Conservation (phyloP, 2,113 vertebrate genomes). For the Dendropsophus ebraccatus region DNA sequence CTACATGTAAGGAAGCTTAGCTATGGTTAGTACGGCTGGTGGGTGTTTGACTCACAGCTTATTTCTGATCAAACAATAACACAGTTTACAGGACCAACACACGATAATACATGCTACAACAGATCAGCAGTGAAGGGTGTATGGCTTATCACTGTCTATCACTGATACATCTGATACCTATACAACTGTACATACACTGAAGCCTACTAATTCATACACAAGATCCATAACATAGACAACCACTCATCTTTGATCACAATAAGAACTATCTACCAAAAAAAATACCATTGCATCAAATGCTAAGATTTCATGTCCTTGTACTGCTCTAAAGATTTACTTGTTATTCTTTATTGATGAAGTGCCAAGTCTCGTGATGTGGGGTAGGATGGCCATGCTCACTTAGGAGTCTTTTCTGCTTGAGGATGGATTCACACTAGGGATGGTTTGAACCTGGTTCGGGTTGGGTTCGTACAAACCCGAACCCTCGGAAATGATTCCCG, state of each 20-base stretch:
- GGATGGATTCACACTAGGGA: too few species aligned
- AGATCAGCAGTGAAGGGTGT: neutral
- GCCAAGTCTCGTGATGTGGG: too few species aligned
- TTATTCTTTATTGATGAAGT: too few species aligned
- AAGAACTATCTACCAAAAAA: neutral
- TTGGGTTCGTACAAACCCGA: too few species aligned
- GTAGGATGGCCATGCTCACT: too few species aligned
- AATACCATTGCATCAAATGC: neutral
- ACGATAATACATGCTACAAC: neutral
- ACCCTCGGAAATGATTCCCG: too few species aligned
- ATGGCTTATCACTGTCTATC: neutral
- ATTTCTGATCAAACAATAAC: neutral
- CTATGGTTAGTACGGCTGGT: neutral
- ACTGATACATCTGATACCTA: too few species aligned
- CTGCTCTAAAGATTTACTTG: too few species aligned
- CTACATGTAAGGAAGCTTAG: conserved; percentile 24
- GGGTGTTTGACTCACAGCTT: neutral
- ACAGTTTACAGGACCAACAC: neutral
- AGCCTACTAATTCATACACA: neutral
- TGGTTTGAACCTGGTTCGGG: too few species aligned
- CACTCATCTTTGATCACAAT: neutral
- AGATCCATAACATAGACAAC: neutral
- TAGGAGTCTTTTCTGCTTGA: too few species aligned
- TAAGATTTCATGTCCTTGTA: neutral
- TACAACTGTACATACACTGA: neutral